Conservation (phyloP, 2,113 vertebrate species). For the Sander vitreus region DNA sequence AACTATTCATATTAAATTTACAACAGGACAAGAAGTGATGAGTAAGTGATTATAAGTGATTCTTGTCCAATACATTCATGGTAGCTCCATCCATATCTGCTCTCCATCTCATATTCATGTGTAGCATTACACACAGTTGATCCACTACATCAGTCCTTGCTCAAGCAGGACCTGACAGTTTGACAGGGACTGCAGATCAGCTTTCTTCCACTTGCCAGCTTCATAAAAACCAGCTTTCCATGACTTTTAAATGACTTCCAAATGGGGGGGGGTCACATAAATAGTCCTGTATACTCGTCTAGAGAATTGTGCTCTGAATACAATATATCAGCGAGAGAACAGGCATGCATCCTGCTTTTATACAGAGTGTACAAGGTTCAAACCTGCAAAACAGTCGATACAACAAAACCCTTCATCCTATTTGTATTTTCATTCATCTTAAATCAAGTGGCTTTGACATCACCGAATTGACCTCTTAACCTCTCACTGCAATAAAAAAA, state of each 20-base stretch:
- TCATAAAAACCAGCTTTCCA: slow-evolving; percentile 18
- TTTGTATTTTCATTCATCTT: slow-evolving; percentile 21
- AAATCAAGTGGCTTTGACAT: slow-evolving; percentile 26
- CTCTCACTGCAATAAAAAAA: slow-evolving; percentile 23
- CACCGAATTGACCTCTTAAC: slow-evolving; percentile 10
- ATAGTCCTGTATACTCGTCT: neutral
- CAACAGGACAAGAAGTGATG: neutral
- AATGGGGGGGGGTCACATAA: neutral
- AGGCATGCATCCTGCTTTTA: slow-evolving; percentile 28
- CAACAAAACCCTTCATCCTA: slow-evolving; percentile 32
- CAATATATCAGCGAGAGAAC: neutral
- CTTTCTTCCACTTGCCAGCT: slow-evolving; percentile 1
- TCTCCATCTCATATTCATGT: neutral
- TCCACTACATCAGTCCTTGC: neutral
- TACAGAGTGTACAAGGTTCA: neutral
- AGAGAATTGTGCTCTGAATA: slow-evolving; percentile 1
- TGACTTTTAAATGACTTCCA: slow-evolving; percentile 8
- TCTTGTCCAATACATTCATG: neutral
- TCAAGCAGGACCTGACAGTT: slow-evolving; percentile 10
- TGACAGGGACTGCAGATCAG: neutral
- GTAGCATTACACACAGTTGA: neutral
- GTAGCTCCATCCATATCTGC: neutral
- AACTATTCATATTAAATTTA: neutral
- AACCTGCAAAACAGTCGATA: slow-evolving; percentile 9
- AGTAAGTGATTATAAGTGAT: neutral